Conservation (phyloP, 2,797 vertebrate species). For the Uromys caudimaculatus region DNA sequence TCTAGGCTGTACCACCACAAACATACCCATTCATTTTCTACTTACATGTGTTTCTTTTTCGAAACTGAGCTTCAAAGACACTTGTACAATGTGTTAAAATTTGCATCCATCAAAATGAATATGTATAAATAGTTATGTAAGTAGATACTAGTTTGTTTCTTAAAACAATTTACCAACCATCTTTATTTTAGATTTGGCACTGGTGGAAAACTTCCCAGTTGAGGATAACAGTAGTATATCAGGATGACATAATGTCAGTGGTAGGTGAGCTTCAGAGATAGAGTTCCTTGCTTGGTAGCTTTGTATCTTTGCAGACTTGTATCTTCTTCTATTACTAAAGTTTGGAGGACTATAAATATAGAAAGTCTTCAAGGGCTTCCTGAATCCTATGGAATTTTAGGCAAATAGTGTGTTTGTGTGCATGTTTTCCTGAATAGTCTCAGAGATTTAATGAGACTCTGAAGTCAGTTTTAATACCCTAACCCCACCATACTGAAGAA, state of each 20-base stretch:
- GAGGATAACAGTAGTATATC: slow-evolving; percentile 30
- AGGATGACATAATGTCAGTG: slow-evolving; percentile 32
- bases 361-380: slow-evolving; percentile 19
- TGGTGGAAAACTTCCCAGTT: not conserved
- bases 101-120: not conserved
- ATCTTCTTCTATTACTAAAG: slow-evolving; percentile 1
- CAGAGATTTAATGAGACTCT: slow-evolving; percentile 26
- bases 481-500: not conserved
- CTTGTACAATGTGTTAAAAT: not conserved
- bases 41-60: not conserved
- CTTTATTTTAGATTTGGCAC: slow-evolving; percentile 31
- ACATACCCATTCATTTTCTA: not conserved
- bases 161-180: slow-evolving; percentile 43
- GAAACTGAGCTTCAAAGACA: slow-evolving; percentile 1
- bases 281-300: not conserved
- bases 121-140: slow-evolving; percentile 25
- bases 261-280: slow-evolving; percentile 20
- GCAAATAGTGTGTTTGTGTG: not conserved
- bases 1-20: not conserved
- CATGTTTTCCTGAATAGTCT: not conserved
- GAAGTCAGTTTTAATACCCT: not conserved
- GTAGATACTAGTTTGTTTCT: slow-evolving; percentile 9
- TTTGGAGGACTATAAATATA: not conserved
- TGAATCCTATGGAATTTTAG: not conserved
- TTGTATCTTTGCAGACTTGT: not conserved